Evolutionary conservation across 2,888 invertebrate genomes (phyloP), one percentile per base, ranked within the genome.

Genomic region (Stenotaenia linearis): DNA sequence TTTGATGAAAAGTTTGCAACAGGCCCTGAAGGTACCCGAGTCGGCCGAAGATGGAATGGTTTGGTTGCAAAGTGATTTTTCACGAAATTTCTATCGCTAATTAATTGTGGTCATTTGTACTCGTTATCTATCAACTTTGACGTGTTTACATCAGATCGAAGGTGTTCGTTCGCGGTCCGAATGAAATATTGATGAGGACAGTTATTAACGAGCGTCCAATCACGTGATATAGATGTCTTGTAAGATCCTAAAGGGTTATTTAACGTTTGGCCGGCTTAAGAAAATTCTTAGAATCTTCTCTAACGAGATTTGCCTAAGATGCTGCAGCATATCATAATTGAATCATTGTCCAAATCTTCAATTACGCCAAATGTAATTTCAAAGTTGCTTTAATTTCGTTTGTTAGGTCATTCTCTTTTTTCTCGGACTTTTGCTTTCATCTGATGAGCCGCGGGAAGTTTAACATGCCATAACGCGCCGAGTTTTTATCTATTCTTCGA

Each of bases 371-470:
- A 45, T 45, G 45, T n/a, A 45, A 50, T 50, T 50, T 50, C 18
- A 50, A 50, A 50, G 9, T 50, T 15, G n/a, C 5, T 50, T 50
- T 50, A 50, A 50, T 50, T 50, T 50, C n/a, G 18, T 50, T 50
- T 50, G 50, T 50, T 50, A 18, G 50, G n/a, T 18, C 50, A 50
- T 18, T 50, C 18, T 21, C 10, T 18, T 45, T 45, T 25, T 23
- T 69, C n/a, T 28, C 69, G 69, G 69, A 69, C 69, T 4, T 28
- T 28, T 10, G n/a, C n/a, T 69, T 69, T 69, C 69, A 69, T 69
- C 69, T 69, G 69, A 69, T 69, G 69, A 69, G 69, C 69, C 69
- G 69, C 25, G 28, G 69, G 69, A 69, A 69, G 69, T 69, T 69
- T 69, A 69, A 69, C 69, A 69, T 69, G 25, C 69, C 69, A 69